phyloP scores from a whole-genome alignment of 2,113 vertebrate species.

The Pogonocichla stellata region DNA sequence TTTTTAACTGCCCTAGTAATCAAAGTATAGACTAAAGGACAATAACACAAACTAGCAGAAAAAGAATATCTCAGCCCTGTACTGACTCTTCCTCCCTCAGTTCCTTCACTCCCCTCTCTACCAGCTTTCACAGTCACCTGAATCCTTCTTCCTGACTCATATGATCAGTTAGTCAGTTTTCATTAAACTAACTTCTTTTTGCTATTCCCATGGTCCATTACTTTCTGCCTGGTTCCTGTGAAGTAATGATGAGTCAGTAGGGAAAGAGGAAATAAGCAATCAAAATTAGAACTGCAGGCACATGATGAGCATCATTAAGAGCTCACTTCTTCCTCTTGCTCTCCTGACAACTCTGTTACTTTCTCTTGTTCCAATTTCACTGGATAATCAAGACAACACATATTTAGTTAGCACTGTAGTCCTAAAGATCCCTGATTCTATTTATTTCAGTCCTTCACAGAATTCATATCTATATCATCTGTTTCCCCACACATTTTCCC shows the following conservation, averaged over 20 bases:
- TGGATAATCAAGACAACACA: not conserved
- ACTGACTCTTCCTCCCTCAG: not conserved
- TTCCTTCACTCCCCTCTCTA: not conserved
- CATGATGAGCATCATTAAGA: not conserved
- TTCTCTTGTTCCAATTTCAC: not conserved
- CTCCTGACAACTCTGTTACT: not conserved
- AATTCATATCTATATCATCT: not conserved
- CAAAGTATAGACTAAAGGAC: not conserved
- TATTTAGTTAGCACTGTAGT: not conserved
- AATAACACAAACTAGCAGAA: not conserved
- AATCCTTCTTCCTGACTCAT: not conserved
- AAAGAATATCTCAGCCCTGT: not conserved
- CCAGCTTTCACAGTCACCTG: not conserved
- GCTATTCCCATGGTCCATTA: conserved; percentile 7
- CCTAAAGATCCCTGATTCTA: not conserved
- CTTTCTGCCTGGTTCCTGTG: not conserved
- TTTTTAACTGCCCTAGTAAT: not conserved
- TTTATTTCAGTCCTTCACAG: not conserved
- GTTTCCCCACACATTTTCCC: not conserved
- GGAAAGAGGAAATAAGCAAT: conserved; percentile 22
- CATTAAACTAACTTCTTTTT: conserved; percentile 19
- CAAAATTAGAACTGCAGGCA: conserved; percentile 12
- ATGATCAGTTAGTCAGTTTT: not conserved
- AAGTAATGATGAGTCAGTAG: not conserved
- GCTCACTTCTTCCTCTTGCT: not conserved